These are phyloP conservation scores for Cataglyphis albicans DNA, from an alignment of 2,888 invertebrate genomes.

Conservation along the genomic window DNA sequence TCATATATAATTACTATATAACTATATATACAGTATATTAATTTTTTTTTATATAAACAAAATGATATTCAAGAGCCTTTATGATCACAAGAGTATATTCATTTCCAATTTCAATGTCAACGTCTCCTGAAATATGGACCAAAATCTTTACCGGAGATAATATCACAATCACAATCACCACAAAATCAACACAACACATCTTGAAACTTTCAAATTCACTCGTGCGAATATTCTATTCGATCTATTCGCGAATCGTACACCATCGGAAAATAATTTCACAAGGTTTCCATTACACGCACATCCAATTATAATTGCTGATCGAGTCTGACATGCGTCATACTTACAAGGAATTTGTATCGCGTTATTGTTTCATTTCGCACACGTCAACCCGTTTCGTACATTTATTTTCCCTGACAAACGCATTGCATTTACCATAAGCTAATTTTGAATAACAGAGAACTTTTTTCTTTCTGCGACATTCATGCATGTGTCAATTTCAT, in stretches of 20 bases:
- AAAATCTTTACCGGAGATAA: not conserved
- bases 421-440: not conserved
- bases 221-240: constrained; percentile 2
- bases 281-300: constrained; percentile 25
- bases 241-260: constrained; percentile 7
- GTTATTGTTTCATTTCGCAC: not conserved
- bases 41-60: not conserved
- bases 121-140: not conserved
- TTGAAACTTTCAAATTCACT: constrained; percentile 15
- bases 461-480: not conserved
- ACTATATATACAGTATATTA: not conserved
- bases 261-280: not conserved
- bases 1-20: not conserved
- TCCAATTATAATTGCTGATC: constrained; percentile 1
- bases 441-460: not conserved
- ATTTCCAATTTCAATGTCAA: not conserved
- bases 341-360: not conserved
- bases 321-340: not conserved
- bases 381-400: constrained; percentile 15
- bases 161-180: constrained; percentile 13
- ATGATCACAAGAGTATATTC: not conserved
- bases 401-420: not conserved
- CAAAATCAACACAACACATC: constrained; percentile 16
- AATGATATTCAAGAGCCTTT: not conserved
- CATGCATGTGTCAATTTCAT: not conserved